Conservation (phyloP, 2,888 invertebrate species). For the Ichneumoninae sp. region DNA sequence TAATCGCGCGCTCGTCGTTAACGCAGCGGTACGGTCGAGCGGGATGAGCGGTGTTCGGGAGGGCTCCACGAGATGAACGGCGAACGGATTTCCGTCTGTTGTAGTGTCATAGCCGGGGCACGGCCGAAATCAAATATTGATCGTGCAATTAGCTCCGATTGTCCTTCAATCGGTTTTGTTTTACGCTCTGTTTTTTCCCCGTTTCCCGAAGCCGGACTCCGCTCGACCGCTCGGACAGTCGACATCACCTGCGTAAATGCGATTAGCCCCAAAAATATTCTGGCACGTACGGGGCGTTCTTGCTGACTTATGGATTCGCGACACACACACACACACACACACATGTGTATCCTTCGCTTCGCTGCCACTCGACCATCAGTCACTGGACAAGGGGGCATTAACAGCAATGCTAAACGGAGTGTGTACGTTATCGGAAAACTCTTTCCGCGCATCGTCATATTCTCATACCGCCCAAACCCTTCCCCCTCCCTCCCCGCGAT, state of each 20-base stretch:
- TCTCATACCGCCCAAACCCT: neutral
- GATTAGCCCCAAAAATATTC: constrained; percentile 40
- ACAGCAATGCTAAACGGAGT: neutral
- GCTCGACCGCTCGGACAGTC: constrained; percentile 23
- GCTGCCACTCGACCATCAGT: constrained; percentile 9
- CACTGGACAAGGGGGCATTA: constrained; percentile 13
- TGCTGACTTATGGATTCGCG: constrained; percentile 7
- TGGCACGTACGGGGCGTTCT: constrained; percentile 1
- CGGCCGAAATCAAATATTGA: constrained; percentile 80
- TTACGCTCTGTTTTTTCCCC: constrained; percentile 46
- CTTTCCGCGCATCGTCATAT: neutral
- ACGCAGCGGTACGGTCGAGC: constrained; percentile 16
- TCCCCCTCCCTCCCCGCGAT: too few relatives aligned
- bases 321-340: neutral
- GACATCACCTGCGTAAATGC: neutral
- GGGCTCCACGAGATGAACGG: constrained; percentile 50
- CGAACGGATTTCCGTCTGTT: constrained; percentile 37
- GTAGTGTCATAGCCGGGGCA: constrained; percentile 64
- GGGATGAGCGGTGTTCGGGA: constrained; percentile 20
- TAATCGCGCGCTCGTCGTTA: constrained; percentile 74
- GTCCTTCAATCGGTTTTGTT: constrained; percentile 79
- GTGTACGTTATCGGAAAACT: constrained; percentile 25
- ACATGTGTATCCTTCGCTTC: constrained; percentile 2
- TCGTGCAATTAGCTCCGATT: constrained; percentile 82
- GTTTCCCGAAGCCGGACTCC: constrained; percentile 24